Evolutionary conservation across 2,113 vertebrate species (phyloP).

Genomic region (Genyomyrus donnyi): DNA sequence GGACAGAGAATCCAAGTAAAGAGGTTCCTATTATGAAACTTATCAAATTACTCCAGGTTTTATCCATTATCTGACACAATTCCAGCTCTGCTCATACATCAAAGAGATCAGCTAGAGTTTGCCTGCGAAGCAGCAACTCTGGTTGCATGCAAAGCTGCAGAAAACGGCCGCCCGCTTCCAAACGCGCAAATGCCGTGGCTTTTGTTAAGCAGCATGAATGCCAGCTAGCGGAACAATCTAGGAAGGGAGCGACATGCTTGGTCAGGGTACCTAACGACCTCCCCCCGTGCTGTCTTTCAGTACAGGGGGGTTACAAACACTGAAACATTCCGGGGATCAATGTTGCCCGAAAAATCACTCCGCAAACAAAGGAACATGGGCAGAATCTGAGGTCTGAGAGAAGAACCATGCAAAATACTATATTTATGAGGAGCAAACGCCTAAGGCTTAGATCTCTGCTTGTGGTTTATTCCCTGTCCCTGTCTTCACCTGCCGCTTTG

Average conservation of each 20-base stretch:
- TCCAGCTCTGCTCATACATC: background rate
- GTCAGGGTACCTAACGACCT: background rate
- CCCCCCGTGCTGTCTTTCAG: background rate
- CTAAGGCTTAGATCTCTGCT: background rate
- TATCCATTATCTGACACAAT: conserved; percentile 1
- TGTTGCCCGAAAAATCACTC: background rate
- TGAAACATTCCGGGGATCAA: background rate
- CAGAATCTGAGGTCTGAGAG: background rate
- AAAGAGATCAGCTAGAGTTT: background rate
- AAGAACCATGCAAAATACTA: background rate
- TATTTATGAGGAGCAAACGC: background rate
- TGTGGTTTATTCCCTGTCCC: background rate
- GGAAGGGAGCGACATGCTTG: background rate
- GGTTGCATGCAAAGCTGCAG: background rate
- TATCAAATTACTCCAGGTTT: background rate
- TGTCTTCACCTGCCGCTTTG: background rate
- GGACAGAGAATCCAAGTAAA: background rate
- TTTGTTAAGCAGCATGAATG: background rate
- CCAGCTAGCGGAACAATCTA: background rate
- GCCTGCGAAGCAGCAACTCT: background rate
- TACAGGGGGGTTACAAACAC: background rate
- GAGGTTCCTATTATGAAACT: background rate
- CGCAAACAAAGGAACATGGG: background rate
- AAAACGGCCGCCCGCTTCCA: background rate
- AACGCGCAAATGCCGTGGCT: background rate